Evolutionary conservation across 2,113 vertebrate species (phyloP), one percentile per base, ranked within the genome.

Genomic region (Plecturocebus donacophilus): DNA sequence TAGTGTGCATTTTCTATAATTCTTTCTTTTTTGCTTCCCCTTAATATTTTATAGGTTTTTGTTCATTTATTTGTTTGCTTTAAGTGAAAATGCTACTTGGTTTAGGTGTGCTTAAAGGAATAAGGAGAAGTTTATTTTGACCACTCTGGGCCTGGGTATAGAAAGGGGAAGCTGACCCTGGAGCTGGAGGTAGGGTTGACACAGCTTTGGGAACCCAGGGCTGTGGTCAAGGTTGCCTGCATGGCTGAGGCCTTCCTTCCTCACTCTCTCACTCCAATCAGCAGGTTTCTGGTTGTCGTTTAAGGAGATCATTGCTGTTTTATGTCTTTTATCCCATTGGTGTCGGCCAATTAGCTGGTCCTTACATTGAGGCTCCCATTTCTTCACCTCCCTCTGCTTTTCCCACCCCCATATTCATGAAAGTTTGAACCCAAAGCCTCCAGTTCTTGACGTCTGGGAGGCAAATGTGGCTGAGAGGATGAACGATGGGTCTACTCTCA

Each of bases 391-490:
- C 27, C 13, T 66, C n/a, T 84, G 70, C 38, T 64, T 35, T 14
- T 9, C 38, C 2, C 20, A 7, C 30, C 14, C 35, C 2, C 14
- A 42, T 49, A 90, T 87, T 81, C 80, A 64, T 1, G 17, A 19
- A 61, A 20, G 21, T 40, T 80, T 61, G n/a, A 81, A 38, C 32
- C 3, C 42, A 80, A 83, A 95, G 76, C 3, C 52, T 42, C 5
- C 1, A 6, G 35, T 5, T 40, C 64, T 58, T 25, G n/a, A 42
- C 0, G 0, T 40, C 17, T 91, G 17, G 32, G 40, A 47, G 19
- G 25, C 12, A 38, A 47, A 19, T 58, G 10, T 84, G 38, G 61
- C 14, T n/a, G 10, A 8, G 14, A 70, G 30, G 3, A 30, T 47
- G 58, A 54, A 32, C 2, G 2, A 2, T n/a, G 10, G 45, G 30